Base-by-base conservation (phyloP, 2,113 vertebrate genomes). In the Hippolais icterina region DNA sequence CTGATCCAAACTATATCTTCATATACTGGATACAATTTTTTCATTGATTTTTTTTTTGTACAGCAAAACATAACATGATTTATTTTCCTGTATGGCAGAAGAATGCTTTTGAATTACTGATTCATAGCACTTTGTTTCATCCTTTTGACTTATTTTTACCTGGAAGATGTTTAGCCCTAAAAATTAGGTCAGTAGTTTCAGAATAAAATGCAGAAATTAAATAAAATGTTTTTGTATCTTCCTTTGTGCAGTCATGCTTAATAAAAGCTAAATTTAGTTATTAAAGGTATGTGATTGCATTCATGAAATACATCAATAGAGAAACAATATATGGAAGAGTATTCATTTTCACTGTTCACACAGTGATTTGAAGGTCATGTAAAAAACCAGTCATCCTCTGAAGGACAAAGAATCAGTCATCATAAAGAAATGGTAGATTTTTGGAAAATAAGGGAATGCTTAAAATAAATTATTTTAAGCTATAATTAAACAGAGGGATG, bases 141-240 rank as follows among this genome's bases (percentile, higher is more conserved):
- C 28, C 13, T 85, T 91, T 71, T 5, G 1, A 63, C 11, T 77
- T 83, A 8, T 2, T 77, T 75, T 74, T 54, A 59, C 28, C 33
- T 6, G 2, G 1, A 5, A 87, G 50, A 56, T 91, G 15, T 76
- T 68, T 27, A 66, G 42, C 47, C 23, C 63, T 86, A 66, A 92
- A 86, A 74, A 80, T 11, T 2, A 93, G 90, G 88, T 81, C 89
- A 93, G 9, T 74, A 39, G 54, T 80, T 95, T 94, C 90, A 88
- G 59, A 96, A 86, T 75, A 93, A 94, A 96, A 93, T 46, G 35
- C 31, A 81, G 27, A 92, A 83, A 29, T 92, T 15, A 85, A 96
- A 83, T 49, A 46, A 87, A 79, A 74, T 21, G 35, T 8, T 14
- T 85, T 77, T 91, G 47, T 91, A 19, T 77, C 27, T 80, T 94